Conservation (phyloP, 2,113 vertebrate species). For the Taurulus bubalis region DNA sequence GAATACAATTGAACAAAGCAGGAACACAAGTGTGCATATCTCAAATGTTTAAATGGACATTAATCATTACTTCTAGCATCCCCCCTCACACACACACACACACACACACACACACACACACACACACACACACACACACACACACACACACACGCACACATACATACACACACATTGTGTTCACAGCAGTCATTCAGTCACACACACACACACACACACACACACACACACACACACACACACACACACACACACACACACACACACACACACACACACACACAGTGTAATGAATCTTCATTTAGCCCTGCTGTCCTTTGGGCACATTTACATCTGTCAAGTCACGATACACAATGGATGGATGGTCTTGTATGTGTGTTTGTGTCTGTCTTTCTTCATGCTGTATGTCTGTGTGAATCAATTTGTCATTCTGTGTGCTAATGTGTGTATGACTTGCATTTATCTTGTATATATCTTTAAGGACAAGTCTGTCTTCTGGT, state of each 20-base stretch:
- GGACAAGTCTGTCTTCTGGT: conserved; percentile 1
- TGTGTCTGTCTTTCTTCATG: conserved; percentile 47
- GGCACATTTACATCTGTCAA: conserved; percentile 83
- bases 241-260: conserved; percentile 44
- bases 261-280: conserved; percentile 40
- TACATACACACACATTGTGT: conserved; percentile 42
- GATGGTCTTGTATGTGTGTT: conserved; percentile 48
- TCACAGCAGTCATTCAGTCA: too few relatives aligned
- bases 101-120: conserved; percentile 37
- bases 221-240: conserved; percentile 35
- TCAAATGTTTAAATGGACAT: conserved; percentile 62
- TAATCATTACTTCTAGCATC: conserved; percentile 58
- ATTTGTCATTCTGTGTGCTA: conserved; percentile 46
- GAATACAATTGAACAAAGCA: conserved; percentile 23
- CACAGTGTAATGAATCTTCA: conserved; percentile 78
- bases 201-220: conserved; percentile 45
- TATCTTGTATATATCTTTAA: conserved; percentile 51
- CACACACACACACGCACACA: conserved; percentile 39
- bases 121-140: conserved; percentile 43
- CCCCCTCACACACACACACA: conserved; percentile 14
- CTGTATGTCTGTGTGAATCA: conserved; percentile 38
- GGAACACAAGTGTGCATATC: conserved; percentile 42
- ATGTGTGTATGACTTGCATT: conserved; percentile 22
- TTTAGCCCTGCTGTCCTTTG: conserved; percentile 78
- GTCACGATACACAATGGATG: conserved; percentile 74